Base-by-base conservation (phyloP, 1,140 invertebrate species). In the Pantala flavescens region DNA sequence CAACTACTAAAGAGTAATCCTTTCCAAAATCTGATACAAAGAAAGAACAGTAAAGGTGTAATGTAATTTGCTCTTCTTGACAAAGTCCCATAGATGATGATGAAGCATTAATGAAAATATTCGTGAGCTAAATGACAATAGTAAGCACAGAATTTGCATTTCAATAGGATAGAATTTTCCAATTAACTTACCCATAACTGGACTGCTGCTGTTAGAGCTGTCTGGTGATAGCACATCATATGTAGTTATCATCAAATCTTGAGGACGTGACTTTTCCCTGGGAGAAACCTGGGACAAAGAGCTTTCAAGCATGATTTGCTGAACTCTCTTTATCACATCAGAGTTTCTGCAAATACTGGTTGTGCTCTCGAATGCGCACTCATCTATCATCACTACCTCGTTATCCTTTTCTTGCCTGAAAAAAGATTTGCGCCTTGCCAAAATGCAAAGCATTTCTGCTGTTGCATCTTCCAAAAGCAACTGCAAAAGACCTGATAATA, bases 261-360 rank as follows among this genome's bases (percentile, higher is more conserved):
- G 79, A 76, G 74, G 80, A 80, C 24, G 82, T 79, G 73, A 81
- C 77, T 77, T 80, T 80, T 76, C 80, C 78, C 11, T 73, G 43
- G 28, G 75, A 55, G 42, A 76, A 74, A 63, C 49, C 49, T 63
- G 49, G 14, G 49, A 63, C 49, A 63, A 63, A 63, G 14, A 19
- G n/a, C 49, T 63, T 63, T 63, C 49, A 63, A 63, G 49, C 49
- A 63, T 63, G 5, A 63, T 63, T 63, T 63, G 49, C 49, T 63
- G 49, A 5, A 63, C 49, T 21, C 49, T 63, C n/a, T 63, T 63
- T 21, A 63, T 63, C 14, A 63, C 49, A 63, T 63, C 49, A 63
- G 49, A 63, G 49, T 63, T 14, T 21, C 49, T 63, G 5, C 2
- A 19, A 36, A 36, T 36, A 12, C n/a, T 21, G 14, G n/a, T 21